Evolutionary conservation across 1,140 invertebrate species (phyloP).

Genomic region (Saccostrea cuccullata): DNA sequence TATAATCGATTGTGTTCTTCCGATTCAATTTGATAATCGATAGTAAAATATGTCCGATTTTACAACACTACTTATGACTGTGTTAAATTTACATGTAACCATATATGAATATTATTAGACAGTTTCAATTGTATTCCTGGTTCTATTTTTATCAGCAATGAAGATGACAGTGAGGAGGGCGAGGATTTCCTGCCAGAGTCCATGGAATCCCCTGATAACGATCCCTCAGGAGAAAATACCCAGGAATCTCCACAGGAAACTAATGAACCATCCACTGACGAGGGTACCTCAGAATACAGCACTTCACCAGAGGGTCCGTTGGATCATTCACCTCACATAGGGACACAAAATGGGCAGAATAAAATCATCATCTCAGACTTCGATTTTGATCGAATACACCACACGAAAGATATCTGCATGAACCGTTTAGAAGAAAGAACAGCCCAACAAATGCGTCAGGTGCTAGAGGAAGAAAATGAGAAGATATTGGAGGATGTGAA

Average conservation of each 20-base stretch:
- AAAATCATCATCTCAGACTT: conserved; percentile 44
- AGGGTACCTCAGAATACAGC: background rate
- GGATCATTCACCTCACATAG: background rate
- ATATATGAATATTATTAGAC: no score
- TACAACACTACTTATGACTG: no score
- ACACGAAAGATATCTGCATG: conserved; percentile 36
- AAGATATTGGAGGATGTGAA: conserved; percentile 42
- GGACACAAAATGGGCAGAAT: background rate
- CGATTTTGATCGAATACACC: conserved; percentile 42
- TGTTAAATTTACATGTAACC: no score
- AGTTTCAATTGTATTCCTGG: background rate
- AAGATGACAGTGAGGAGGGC: background rate
- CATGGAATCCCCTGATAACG: background rate
- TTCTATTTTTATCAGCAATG: background rate
- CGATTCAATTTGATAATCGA: no score
- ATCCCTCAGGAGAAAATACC: background rate
- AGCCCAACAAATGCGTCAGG: conserved; percentile 11
- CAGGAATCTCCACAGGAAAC: background rate
- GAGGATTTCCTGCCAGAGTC: background rate
- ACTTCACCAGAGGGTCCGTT: background rate
- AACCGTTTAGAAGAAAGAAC: conserved; percentile 44
- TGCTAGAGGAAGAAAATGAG: conserved; percentile 37
- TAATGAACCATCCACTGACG: conserved; percentile 17
- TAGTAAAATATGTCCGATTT: no score
- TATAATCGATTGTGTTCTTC: no score